Conservation (phyloP, 2,797 vertebrate genomes). For the Phrynocephalus vlangalii region DNA sequence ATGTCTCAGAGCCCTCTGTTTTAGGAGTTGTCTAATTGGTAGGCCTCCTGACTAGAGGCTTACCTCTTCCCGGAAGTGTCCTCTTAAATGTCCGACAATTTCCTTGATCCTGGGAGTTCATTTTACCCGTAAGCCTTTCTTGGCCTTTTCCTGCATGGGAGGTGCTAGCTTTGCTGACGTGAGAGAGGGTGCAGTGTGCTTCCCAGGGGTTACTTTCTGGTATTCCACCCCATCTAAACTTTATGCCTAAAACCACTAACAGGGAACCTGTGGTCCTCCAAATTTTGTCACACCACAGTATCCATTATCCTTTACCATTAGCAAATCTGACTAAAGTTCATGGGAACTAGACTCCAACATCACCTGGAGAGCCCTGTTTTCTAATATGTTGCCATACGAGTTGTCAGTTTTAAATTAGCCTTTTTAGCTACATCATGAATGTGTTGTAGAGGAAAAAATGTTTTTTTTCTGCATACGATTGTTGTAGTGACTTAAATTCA, state of each 20-base stretch:
- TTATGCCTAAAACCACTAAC: neutral
- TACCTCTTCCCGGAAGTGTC: neutral
- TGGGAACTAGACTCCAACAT: neutral
- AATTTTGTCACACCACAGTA: no score
- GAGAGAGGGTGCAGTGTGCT: neutral
- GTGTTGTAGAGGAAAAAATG: neutral
- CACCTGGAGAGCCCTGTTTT: neutral
- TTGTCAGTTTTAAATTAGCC: neutral
- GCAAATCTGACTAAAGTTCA: neutral
- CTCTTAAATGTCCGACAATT: neutral
- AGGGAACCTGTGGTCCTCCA: no score
- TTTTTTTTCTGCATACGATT: neutral
- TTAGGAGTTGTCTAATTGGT: no score
- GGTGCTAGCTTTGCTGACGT: neutral
- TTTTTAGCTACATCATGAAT: neutral
- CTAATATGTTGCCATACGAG: neutral
- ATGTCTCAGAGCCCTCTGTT: neutral
- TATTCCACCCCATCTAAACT: neutral
- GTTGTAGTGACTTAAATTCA: no score
- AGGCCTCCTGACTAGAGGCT: neutral
- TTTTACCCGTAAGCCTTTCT: neutral
- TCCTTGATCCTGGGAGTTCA: neutral
- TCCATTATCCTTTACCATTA: neutral
- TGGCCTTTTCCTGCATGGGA: neutral
- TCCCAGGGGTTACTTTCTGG: neutral